phyloP scores from a whole-genome alignment of 64 coral and sea anemone species.

The Acropora tenuis region DNA sequence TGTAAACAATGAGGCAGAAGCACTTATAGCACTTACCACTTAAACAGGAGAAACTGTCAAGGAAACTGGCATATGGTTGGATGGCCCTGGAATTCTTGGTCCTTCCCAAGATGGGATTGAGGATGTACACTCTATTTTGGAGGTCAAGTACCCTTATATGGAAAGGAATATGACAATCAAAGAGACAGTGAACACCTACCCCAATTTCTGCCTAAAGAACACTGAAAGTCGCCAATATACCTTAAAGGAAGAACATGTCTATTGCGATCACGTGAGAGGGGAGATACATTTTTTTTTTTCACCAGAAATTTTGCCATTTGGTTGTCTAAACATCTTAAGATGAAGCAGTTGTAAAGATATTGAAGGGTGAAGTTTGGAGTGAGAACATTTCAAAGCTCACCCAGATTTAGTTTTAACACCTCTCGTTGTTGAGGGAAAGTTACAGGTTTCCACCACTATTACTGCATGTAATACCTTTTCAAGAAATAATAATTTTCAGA shows the following conservation, averaged over 20 bases:
- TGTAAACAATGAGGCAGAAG: too few species aligned
- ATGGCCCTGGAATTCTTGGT: too few species aligned
- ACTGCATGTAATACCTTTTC: background rate
- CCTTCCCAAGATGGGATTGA: too few species aligned
- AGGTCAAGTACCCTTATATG: too few species aligned
- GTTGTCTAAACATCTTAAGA: conserved; percentile 6
- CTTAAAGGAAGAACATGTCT: conserved; percentile 8
- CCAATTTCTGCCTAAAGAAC: too few species aligned
- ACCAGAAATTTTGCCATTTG: background rate
- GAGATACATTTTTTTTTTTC: background rate
- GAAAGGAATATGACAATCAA: too few species aligned
- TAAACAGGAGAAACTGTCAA: too few species aligned
- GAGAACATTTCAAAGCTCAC: background rate
- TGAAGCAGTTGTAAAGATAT: background rate
- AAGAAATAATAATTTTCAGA: background rate
- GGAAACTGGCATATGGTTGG: too few species aligned
- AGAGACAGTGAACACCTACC: too few species aligned
- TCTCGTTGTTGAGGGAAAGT: background rate
- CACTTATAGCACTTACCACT: too few species aligned
- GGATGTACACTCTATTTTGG: too few species aligned
- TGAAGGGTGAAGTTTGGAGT: background rate
- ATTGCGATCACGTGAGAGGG: conserved; percentile 1
- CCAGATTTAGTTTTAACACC: conserved; percentile 3
- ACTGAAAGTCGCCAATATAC: background rate
- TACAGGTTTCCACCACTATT: background rate